A percentile compares a stretch with the other conserved stretches of the same genome.
Evolutionary conservation across 2,113 vertebrate species (phyloP).

Genomic region (Anhinga rufa): DNA sequence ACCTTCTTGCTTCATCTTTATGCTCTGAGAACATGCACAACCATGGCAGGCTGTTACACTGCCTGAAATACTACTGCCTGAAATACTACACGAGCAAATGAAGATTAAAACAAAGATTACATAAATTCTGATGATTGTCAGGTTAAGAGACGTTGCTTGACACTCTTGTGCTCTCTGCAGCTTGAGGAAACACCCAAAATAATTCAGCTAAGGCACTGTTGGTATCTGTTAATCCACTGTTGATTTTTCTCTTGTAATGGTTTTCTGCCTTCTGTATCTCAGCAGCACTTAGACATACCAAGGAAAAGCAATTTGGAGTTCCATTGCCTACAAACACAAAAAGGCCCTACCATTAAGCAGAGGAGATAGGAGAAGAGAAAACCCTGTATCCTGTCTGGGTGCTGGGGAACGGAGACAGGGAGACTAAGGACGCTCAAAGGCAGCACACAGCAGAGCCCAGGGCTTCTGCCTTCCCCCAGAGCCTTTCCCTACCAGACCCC

Average conservation of each 20-base stretch:
- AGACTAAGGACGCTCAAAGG: not conserved
- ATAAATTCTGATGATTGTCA: not conserved
- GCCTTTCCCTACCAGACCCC: not conserved
- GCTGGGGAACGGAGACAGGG: not conserved
- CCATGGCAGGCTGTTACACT: accelerated
- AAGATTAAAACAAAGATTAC: not conserved
- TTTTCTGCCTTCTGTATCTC: not conserved
- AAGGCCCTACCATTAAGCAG: accelerated
- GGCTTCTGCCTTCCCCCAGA: not conserved
- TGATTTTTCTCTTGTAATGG: not conserved
- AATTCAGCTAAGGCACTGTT: not conserved
- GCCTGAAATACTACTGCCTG: not conserved
- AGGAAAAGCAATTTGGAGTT: not conserved
- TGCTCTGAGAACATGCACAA: not conserved
- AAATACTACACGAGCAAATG: not conserved
- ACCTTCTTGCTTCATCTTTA: conserved; percentile 42
- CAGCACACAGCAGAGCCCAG: not conserved
- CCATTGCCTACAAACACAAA: not conserved
- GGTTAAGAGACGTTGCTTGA: not conserved
- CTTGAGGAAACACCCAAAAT: not conserved
- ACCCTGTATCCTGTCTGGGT: accelerated
- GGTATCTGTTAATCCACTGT: not conserved
- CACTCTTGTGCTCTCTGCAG: not conserved
- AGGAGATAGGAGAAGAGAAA: not conserved
- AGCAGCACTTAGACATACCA: not conserved